These are phyloP conservation scores for Furcifer pardalis DNA, from an alignment of 2,797 vertebrate genomes.

Conservation along the genomic window DNA sequence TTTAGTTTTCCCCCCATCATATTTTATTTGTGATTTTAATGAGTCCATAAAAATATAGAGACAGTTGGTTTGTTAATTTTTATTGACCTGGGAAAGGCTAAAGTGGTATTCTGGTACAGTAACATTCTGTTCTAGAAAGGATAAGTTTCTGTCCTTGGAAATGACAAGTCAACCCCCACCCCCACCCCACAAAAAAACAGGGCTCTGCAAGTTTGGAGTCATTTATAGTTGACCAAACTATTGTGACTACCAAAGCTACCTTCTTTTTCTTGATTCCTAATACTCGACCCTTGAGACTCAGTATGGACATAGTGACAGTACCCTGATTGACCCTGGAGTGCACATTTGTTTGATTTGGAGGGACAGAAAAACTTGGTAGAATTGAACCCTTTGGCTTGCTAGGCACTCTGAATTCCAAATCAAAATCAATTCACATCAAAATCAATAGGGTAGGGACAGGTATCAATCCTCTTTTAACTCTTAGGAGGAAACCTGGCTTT, in stretches of 20 bases:
- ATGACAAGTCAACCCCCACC: too few relatives aligned
- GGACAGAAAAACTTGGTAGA: background rate
- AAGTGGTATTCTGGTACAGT: background rate
- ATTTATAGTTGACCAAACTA: too few relatives aligned
- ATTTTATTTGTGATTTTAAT: conserved; percentile 20
- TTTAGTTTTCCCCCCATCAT: background rate
- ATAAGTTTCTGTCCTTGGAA: background rate
- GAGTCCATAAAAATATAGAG: background rate
- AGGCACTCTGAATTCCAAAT: background rate
- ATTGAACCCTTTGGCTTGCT: background rate
- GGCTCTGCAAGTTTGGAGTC: background rate
- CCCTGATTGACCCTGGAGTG: background rate
- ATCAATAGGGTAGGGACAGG: background rate
- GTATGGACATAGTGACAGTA: background rate
- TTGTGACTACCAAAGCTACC: too few relatives aligned
- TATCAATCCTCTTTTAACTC: background rate
- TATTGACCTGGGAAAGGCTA: background rate
- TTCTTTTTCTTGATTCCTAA: background rate
- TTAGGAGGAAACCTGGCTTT: background rate
- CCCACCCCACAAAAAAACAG: too few relatives aligned
- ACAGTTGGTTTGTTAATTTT: conserved; percentile 17
- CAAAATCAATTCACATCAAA: too few relatives aligned
- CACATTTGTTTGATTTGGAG: background rate
- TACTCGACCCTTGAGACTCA: background rate
- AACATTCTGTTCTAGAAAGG: background rate